Conservation (phyloP, 2,888 invertebrate genomes). For the Dendrolimus pini region DNA sequence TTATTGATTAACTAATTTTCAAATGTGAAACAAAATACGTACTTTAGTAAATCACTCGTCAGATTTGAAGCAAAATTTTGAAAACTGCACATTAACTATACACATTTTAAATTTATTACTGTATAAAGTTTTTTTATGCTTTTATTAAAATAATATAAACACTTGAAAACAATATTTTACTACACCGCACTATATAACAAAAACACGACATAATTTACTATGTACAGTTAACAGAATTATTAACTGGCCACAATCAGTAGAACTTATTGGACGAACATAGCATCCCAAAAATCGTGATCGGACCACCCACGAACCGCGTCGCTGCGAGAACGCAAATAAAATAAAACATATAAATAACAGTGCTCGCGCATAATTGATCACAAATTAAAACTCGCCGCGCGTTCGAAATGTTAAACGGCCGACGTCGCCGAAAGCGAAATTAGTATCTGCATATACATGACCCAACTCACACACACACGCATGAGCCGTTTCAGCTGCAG, state of each 20-base stretch:
- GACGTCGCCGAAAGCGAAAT: conserved; percentile 68
- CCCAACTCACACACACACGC: conserved; percentile 27
- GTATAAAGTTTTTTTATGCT: too few relatives aligned
- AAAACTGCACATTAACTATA: too few relatives aligned
- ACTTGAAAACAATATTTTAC: neutral
- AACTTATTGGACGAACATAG: conserved; percentile 63
- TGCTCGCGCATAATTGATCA: conserved; percentile 75
- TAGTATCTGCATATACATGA: conserved; percentile 32
- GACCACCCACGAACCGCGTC: conserved; percentile 62
- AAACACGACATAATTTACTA: neutral
- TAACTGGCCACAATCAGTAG: conserved; percentile 49
- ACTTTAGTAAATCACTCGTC: too few relatives aligned
- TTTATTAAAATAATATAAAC: too few relatives aligned
- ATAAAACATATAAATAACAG: conserved; percentile 75
- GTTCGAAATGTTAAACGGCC: conserved; percentile 67
- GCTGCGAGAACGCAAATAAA: conserved; percentile 71
- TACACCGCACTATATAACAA: neutral
- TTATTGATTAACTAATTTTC: too few relatives aligned
- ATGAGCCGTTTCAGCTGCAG: neutral
- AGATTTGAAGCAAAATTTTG: too few relatives aligned
- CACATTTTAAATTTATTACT: too few relatives aligned
- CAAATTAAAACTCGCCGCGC: conserved; percentile 74
- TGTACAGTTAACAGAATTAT: neutral
- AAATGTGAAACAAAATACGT: too few relatives aligned
- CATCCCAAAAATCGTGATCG: conserved; percentile 67